A percentile compares a stretch with the other conserved stretches of the same genome.
These are phyloP conservation scores for rat (Rattus norvegicus) DNA, from an alignment of 2,113 vertebrate genomes.

Conservation along the genomic window GRCr8 NC_086019.1:186649001-186649500, in stretches of 20 bases:
- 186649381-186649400: not conserved
- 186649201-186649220: not conserved
- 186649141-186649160: not conserved
- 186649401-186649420: not conserved
- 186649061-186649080: not conserved
- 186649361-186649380: not conserved
- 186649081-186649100: not conserved
- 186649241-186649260: not conserved
- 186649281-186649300: not conserved
- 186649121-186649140: not conserved
- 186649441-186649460: not conserved
- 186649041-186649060: not conserved
- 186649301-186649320: too few relatives aligned
- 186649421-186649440: not conserved
- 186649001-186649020: not conserved
- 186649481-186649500: not conserved
- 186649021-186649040: not conserved
- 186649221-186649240: not conserved
- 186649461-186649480: not conserved
- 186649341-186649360: not conserved
- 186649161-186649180: not conserved
- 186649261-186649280: not conserved
- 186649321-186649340: not conserved
- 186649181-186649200: not conserved
- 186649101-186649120: not conserved